These are phyloP conservation scores for Drosophila rufa DNA, from an alignment of 1,140 invertebrate genomes.

Conservation along the genomic window DNA sequence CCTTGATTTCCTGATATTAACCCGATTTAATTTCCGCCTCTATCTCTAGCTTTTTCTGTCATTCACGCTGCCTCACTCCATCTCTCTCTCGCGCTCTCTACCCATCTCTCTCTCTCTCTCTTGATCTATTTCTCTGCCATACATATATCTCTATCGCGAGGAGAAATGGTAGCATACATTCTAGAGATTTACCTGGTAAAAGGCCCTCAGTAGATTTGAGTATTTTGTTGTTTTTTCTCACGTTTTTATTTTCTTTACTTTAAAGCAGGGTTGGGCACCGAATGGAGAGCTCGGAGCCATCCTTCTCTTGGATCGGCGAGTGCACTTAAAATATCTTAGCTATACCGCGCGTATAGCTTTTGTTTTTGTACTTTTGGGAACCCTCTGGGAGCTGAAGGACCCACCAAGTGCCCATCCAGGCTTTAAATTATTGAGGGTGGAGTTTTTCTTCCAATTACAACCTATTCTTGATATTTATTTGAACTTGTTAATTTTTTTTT, in stretches of 20 bases:
- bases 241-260: not conserved
- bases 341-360: not conserved
- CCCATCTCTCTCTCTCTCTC: slow-evolving; percentile 22
- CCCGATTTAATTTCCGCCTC: slow-evolving; percentile 40
- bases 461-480: not conserved
- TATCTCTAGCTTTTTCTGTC: slow-evolving; percentile 54
- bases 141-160: slow-evolving; percentile 16
- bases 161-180: slow-evolving; percentile 13
- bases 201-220: slow-evolving; percentile 3
- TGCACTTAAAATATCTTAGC: no score
- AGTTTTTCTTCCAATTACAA: not conserved
- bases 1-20: not conserved
- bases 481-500: not conserved
- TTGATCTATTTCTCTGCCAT: slow-evolving; percentile 3
- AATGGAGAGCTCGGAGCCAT: not conserved
- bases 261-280: not conserved
- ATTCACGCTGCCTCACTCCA: slow-evolving; percentile 50
- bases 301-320: not conserved
- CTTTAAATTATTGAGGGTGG: no score
- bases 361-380: not conserved
- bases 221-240: not conserved
- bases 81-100: slow-evolving; percentile 13
- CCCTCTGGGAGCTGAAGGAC: not conserved
- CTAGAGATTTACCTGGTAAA: not conserved
- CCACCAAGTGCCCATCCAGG: no score